Conservation (phyloP, 2,888 invertebrate genomes). For the Zhuqinia jingwanae region DNA sequence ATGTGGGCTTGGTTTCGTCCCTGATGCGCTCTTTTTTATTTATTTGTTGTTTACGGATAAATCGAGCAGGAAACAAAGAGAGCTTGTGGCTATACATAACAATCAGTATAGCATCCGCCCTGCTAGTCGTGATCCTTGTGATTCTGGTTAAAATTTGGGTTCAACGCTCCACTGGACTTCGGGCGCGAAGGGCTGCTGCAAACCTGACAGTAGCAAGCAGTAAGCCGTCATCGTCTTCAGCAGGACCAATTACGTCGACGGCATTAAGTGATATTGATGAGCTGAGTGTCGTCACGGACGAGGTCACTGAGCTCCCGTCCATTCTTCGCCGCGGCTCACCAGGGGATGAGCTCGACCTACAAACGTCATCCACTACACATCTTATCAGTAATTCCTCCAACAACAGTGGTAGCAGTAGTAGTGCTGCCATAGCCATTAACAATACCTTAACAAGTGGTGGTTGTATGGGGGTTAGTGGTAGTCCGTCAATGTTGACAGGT, state of each 20-base stretch:
- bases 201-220: constrained; percentile 61
- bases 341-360: constrained; percentile 73
- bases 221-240: constrained; percentile 84
- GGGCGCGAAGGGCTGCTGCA: constrained; percentile 40
- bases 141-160: constrained; percentile 84
- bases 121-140: constrained; percentile 87
- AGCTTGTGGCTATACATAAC: constrained; percentile 92
- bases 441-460: constrained; percentile 35
- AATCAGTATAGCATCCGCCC: constrained; percentile 87
- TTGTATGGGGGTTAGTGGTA: constrained; percentile 42
- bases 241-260: constrained; percentile 89
- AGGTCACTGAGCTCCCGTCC: constrained; percentile 77
- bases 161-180: constrained; percentile 80
- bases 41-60: constrained; percentile 56
- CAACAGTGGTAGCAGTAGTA: constrained; percentile 31
- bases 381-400: constrained; percentile 53
- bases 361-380: constrained; percentile 65
- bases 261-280: constrained; percentile 90
- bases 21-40: neutral
- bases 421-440: constrained; percentile 17
- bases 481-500: constrained; percentile 58
- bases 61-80: constrained; percentile 87
- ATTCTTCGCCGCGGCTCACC: constrained; percentile 73
- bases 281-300: constrained; percentile 76
- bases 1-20: constrained; percentile 26